Evolutionary conservation across 2,113 vertebrate species (phyloP), one percentile per base, ranked within the genome.

Genomic region (Cathartes aura): DNA sequence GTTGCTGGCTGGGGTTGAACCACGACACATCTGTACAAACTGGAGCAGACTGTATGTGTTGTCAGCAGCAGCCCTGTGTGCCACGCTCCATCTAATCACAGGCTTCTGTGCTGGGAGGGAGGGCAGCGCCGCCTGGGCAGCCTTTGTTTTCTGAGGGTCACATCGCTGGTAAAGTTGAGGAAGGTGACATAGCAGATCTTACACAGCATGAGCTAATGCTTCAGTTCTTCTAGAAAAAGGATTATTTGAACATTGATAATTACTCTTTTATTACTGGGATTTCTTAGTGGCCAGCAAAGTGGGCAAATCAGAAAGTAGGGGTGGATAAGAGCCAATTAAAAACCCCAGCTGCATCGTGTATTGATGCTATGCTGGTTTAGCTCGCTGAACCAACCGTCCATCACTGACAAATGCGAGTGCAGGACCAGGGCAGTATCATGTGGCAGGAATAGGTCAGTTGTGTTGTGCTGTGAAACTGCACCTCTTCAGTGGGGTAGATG

Each of bases 381-480:
- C 67, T 93, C 0, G 0, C 53, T 63, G 32, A 68, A 34, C 12
- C 29, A 82, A 19, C 32, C 1, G 0, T 24, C 26, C 73, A 70
- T 29, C 2, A 0, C 55, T 83, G 80, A 80, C 53, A 95, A 89
- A 81, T 55, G 59, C 75, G 86, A n/a, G 15, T 45, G 71, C 74
- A 67, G 56, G 56, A 40, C 32, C 3, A 0, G 63, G 48, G 18
- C 45, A 24, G 30, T 76, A 47, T 91, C 64, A 12, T 50, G 56
- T 82, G 81, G 70, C 91, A 90, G 87, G 73, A 85, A 29, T 29
- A 94, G 90, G 73, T 85, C 84, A 75, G 64, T 59, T 72, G 45
- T 78, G 68, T 70, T 87, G 47, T 85, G 70, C 42, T 75, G 71
- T 80, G 80, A 96, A 96, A 67, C 73, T 89, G 73, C 56, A 52